phyloP scores from a whole-genome alignment of 2,797 vertebrate genomes.

The Cryptoprocta ferox region DNA sequence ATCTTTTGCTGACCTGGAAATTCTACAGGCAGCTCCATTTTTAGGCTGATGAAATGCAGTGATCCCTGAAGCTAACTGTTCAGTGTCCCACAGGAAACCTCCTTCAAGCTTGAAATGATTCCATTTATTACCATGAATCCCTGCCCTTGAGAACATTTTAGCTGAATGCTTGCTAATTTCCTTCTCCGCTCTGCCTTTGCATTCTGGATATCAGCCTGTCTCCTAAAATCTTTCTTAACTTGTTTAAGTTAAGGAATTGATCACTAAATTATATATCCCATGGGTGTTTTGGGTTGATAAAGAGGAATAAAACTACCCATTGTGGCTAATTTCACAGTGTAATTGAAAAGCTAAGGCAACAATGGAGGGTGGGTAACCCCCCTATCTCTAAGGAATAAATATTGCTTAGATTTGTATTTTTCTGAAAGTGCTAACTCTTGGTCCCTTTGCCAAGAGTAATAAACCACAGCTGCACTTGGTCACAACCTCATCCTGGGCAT shows the following conservation, averaged over 20 bases:
- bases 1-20: slow-evolving; percentile 59
- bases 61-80: slow-evolving; percentile 33
- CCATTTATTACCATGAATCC: slow-evolving; percentile 52
- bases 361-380: not conserved
- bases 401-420: not conserved
- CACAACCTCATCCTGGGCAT: not conserved
- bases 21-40: slow-evolving; percentile 67
- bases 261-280: slow-evolving; percentile 56
- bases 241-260: slow-evolving; percentile 52
- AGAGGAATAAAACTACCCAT: slow-evolving; percentile 60
- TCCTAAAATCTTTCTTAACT: slow-evolving; percentile 41
- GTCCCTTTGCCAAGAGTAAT: slow-evolving; percentile 3
- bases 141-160: slow-evolving; percentile 62
- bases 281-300: slow-evolving; percentile 42
- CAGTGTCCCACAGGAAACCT: slow-evolving; percentile 67
- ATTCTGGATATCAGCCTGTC: not conserved
- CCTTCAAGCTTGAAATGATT: slow-evolving; percentile 69
- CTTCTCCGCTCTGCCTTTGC: not conserved
- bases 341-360: slow-evolving; percentile 43
- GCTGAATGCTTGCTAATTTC: slow-evolving; percentile 65
- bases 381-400: slow-evolving; percentile 25
- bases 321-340: slow-evolving; percentile 51
- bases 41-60: slow-evolving; percentile 59
- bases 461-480: not conserved
- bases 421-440: not conserved